Evolutionary conservation across 1,140 invertebrate species (phyloP).

Genomic region (Drosophila triauraria): DNA sequence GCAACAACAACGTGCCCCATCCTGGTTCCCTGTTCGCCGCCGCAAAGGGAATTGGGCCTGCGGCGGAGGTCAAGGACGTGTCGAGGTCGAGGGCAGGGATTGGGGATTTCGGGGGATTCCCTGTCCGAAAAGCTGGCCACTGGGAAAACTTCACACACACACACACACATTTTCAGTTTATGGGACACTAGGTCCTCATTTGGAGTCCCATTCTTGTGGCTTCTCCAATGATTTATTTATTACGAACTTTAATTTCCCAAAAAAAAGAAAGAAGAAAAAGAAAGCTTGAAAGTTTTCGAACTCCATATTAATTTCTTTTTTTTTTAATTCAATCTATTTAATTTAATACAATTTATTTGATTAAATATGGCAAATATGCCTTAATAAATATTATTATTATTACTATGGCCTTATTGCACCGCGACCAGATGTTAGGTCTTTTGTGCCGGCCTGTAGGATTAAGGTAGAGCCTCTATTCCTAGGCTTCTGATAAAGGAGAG

Average conservation of each 20-base stretch:
- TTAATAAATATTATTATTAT: too few species aligned
- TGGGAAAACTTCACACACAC: conserved; percentile 27
- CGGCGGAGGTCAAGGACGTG: conserved; percentile 55
- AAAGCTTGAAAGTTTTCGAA: too few species aligned
- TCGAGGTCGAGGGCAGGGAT: conserved; percentile 9
- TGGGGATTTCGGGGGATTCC: conserved; percentile 5
- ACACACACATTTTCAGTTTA: conserved; percentile 17
- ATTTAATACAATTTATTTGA: too few species aligned
- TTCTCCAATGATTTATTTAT: conserved; percentile 37
- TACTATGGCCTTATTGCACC: too few species aligned
- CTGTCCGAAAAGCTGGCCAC: neutral
- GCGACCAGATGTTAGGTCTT: too few species aligned
- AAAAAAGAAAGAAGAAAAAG: too few species aligned
- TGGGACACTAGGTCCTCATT: conserved; percentile 42
- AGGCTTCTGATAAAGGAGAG: too few species aligned
- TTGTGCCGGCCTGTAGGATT: too few species aligned
- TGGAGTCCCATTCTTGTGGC: conserved; percentile 19
- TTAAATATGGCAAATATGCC: too few species aligned
- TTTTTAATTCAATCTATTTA: too few species aligned
- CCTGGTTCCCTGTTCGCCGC: conserved; percentile 6
- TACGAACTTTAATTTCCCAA: neutral
- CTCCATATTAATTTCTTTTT: too few species aligned
- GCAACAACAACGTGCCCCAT: conserved; percentile 37
- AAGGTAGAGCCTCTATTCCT: too few species aligned
- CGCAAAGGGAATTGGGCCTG: conserved; percentile 23